Conservation (phyloP, 2,888 invertebrate genomes). For the Andrena bicolor region DNA sequence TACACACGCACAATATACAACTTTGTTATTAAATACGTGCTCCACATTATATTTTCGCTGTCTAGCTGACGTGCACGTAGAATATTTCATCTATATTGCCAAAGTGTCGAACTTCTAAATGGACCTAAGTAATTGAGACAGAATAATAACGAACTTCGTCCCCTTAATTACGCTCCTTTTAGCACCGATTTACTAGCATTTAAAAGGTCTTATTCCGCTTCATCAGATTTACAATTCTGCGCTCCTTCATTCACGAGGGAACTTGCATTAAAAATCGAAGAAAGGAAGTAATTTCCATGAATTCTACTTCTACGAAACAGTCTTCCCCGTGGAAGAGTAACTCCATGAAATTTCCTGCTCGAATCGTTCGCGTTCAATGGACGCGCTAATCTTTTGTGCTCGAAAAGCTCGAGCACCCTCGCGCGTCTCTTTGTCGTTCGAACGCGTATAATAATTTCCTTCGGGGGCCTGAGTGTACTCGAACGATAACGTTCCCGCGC, state of each 20-base stretch:
- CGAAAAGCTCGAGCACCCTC: not conserved
- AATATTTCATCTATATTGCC: not conserved
- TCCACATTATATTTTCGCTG: constrained; percentile 10
- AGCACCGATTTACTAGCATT: no score
- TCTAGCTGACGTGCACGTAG: not conserved
- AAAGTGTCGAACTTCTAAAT: no score
- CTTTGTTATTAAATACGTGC: constrained; percentile 28
- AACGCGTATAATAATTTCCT: constrained; percentile 2
- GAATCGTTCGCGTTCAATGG: not conserved
- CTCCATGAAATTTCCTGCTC: constrained; percentile 5
- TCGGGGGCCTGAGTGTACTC: not conserved
- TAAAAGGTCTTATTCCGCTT: no score
- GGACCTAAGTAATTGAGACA: no score
- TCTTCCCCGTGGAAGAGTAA: not conserved
- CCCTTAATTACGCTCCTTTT: no score
- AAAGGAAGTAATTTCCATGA: no score
- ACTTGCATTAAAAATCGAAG: no score
- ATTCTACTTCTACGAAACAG: not conserved
- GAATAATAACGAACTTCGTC: no score
- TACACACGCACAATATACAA: not conserved
- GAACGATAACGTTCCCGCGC: constrained; percentile 1
- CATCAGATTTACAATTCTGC: no score
- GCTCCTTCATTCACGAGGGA: no score
- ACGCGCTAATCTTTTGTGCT: constrained; percentile 12
- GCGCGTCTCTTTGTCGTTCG: not conserved